Conservation (phyloP, 2,113 vertebrate genomes). For the Gobius niger region DNA sequence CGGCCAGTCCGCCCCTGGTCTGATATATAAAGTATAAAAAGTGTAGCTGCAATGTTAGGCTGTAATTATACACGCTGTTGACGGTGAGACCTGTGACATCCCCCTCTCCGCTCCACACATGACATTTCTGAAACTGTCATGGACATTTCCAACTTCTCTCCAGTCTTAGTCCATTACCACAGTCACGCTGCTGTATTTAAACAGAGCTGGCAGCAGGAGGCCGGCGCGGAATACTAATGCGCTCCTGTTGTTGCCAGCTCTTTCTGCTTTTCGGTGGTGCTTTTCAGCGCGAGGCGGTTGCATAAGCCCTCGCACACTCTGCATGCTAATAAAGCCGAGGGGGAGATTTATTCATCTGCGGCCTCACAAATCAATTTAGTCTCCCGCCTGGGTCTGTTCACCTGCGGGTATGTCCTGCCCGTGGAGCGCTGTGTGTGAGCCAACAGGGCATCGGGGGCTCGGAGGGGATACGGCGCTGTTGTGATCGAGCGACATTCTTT, state of each 20-base stretch:
- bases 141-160: background rate
- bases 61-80: background rate
- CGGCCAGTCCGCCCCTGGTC: no score
- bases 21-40: no score
- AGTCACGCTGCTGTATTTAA: slow-evolving; percentile 25
- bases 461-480: no score
- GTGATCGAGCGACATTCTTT: no score
- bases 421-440: no score
- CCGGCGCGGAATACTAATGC: slow-evolving; percentile 41
- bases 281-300: slow-evolving; percentile 18
- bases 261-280: slow-evolving; percentile 30
- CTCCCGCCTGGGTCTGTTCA: background rate
- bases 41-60: no score
- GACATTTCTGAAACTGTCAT: background rate
- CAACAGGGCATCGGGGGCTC: no score
- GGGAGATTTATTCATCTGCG: slow-evolving; percentile 34
- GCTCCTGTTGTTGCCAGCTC: slow-evolving; percentile 21
- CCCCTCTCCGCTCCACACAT: background rate
- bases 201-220: slow-evolving; percentile 10
- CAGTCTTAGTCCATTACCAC: slow-evolving; percentile 39
- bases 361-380: background rate
- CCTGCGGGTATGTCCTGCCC: no score
- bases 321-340: slow-evolving; percentile 32
- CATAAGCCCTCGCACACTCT: slow-evolving; percentile 26
- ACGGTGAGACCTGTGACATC: background rate